Base-by-base conservation (phyloP, 1,140 invertebrate species). In the Euwallacea fornicatus region DNA sequence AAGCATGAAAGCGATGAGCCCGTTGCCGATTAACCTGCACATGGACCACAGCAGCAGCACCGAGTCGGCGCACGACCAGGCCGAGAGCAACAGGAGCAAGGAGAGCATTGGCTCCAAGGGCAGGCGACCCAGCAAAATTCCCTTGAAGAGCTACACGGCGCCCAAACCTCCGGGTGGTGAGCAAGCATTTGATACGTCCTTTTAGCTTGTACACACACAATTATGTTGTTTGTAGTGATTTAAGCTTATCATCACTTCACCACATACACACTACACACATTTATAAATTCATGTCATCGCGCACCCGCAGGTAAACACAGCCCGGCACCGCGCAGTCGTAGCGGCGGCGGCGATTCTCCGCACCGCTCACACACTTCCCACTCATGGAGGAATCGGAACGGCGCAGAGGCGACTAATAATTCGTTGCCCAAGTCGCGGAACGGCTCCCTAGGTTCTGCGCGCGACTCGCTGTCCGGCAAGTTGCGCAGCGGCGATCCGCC, bases 91-190 rank as follows among this genome's bases (percentile, higher is more conserved):
- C 69, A 65, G 73, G 55, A 69, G 58, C 42, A 74, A 72, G 60
- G 56, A 69, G 42, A 61, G 69, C 44, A 70, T 74, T 63, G 71
- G 76, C 54, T 68, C 65, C 4, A 72, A 72, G 44, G 60, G 84
- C 65, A 77, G 85, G 63, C 85, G 87, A 71, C 89, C 90, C 54
- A 90, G 89, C 81, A 89, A 89, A 77, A 91, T 91, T 66, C 90
- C 90, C 21, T 82, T 91, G 67, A 84, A 84, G 62, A 84, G 79
- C 69, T 79, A 82, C 44, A 75, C 82, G 6, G 82, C 84, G 11
- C 84, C 84, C n/a, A 89, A 88, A 77, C 86, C 87, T n/a, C 85
- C 87, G 2, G 73, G 71, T 75, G 76, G 74, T 75, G 64, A 16
- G 72, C 56, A 66, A 33, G 4, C 21, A 33, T 33, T 33, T 33